Percentiles rank a stretch among this genome's conserved stretches.
phyloP scores from a whole-genome alignment of 2,888 invertebrate species.

The Cyclophora punctaria region DNA sequence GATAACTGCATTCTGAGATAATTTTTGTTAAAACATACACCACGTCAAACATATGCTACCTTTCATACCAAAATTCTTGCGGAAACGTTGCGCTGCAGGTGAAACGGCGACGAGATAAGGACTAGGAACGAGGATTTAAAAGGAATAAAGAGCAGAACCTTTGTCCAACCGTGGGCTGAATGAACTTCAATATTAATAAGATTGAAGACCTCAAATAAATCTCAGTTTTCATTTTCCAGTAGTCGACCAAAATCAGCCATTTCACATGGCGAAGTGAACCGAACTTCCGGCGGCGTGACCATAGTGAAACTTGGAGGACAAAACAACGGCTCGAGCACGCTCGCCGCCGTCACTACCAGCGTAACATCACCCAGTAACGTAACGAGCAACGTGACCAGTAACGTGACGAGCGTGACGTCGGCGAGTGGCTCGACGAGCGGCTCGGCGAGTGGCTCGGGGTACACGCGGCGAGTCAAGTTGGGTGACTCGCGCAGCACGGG shows the following conservation, averaged over 20 bases:
- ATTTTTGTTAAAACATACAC: too few relatives aligned
- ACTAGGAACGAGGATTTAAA: neutral
- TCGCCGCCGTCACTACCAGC: constrained; percentile 14
- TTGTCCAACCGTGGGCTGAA: neutral
- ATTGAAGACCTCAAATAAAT: neutral
- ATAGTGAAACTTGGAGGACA: constrained; percentile 82
- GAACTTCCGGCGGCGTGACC: constrained; percentile 84
- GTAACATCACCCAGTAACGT: constrained; percentile 9
- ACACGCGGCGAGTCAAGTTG: constrained; percentile 78
- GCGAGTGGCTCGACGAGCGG: constrained; percentile 13
- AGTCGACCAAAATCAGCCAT: constrained; percentile 49
- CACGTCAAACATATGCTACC: too few relatives aligned
- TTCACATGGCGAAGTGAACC: constrained; percentile 77
- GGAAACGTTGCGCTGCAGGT: too few relatives aligned
- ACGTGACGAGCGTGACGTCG: constrained; percentile 12
- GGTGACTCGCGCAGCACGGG: constrained; percentile 86
- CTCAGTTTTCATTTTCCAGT: constrained; percentile 18
- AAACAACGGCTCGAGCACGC: constrained; percentile 17
- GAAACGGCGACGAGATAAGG: too few relatives aligned
- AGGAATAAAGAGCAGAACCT: neutral
- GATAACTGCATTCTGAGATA: neutral
- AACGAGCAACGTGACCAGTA: constrained; percentile 10
- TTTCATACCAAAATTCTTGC: too few relatives aligned
- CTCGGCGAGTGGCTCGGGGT: constrained; percentile 39
- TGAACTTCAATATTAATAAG: too few relatives aligned